Evolutionary conservation across 1,140 invertebrate genomes (phyloP).

Genomic region (Cydia strobilella): DNA sequence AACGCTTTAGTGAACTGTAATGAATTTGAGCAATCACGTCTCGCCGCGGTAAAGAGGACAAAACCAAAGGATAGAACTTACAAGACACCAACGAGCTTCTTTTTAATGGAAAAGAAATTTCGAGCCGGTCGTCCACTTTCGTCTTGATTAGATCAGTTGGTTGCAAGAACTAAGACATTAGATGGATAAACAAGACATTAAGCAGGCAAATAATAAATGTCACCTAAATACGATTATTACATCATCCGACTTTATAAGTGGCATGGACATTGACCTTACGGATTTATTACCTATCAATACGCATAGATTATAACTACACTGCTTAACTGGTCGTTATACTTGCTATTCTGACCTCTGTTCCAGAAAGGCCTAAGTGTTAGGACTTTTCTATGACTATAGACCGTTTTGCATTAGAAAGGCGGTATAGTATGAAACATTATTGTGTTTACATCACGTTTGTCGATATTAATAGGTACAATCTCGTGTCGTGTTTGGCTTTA

Average conservation of each 20-base stretch:
- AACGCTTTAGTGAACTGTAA: too few species aligned
- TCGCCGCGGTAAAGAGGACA: too few species aligned
- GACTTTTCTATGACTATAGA: background rate
- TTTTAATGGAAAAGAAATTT: too few species aligned
- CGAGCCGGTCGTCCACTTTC: too few species aligned
- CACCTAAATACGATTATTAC: slow-evolving; percentile 6
- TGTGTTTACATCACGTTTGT: slow-evolving; percentile 7
- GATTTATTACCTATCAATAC: slow-evolving; percentile 9
- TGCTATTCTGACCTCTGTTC: background rate
- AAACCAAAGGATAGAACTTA: too few species aligned
- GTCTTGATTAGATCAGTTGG: background rate
- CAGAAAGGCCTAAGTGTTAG: background rate
- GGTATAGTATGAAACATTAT: slow-evolving; percentile 3
- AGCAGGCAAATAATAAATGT: slow-evolving; percentile 1
- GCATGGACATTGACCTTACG: slow-evolving; percentile 14
- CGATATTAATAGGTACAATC: background rate
- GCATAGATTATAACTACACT: background rate
- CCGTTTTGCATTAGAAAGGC: background rate
- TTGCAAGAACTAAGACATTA: background rate
- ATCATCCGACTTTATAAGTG: slow-evolving; percentile 11
- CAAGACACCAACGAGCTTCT: too few species aligned
- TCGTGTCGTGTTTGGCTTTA: background rate
- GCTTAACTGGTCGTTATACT: background rate
- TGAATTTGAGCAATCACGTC: too few species aligned
- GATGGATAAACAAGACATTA: background rate